Conservation (phyloP, 2,888 invertebrate species). For the Agrochola circellaris region DNA sequence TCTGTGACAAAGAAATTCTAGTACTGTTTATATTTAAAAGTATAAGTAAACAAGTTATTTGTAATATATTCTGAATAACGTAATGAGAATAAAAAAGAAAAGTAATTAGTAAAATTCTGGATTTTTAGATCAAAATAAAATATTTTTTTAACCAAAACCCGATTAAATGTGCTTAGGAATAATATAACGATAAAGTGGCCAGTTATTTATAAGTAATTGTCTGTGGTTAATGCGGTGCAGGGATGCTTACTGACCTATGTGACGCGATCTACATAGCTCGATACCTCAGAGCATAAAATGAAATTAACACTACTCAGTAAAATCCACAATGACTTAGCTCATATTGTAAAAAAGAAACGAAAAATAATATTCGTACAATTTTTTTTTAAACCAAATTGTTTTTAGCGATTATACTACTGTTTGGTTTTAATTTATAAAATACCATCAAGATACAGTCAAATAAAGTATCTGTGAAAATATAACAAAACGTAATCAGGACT, state of each 20-base stretch:
- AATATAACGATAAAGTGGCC: slow-evolving; percentile 41
- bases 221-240: slow-evolving; percentile 53
- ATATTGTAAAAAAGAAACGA: background rate
- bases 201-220: slow-evolving; percentile 66
- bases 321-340: background rate
- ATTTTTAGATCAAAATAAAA: background rate
- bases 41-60: background rate
- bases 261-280: slow-evolving; percentile 60
- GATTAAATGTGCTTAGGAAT: slow-evolving; percentile 15
- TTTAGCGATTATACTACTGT: no score
- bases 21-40: slow-evolving; percentile 6
- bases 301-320: slow-evolving; percentile 42
- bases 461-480: background rate
- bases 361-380: background rate
- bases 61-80: background rate
- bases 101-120: background rate
- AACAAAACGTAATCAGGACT: background rate
- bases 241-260: slow-evolving; percentile 76
- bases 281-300: slow-evolving; percentile 34
- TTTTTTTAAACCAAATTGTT: background rate
- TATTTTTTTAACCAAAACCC: no score
- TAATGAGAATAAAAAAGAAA: background rate
- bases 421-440: background rate
- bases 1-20: background rate
- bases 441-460: background rate